These are phyloP conservation scores for Cantharis rufa DNA, from an alignment of 2,888 invertebrate species.

Conservation along the genomic window DNA sequence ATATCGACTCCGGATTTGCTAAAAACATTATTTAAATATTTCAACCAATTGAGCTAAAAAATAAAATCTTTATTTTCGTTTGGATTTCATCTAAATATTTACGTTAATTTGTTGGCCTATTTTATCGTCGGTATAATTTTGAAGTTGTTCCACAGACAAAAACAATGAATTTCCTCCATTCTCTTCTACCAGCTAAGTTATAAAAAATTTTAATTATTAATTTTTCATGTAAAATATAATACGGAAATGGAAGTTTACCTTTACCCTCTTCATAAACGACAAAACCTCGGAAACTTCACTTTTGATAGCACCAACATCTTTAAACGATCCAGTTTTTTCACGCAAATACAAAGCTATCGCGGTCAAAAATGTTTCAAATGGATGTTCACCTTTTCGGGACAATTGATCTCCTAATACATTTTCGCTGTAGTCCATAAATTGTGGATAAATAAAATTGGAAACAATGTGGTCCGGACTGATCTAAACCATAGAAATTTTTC, in stretches of 20 bases:
- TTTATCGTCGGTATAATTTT: slow-evolving; percentile 36
- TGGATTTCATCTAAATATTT: neutral
- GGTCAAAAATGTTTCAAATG: slow-evolving; percentile 31
- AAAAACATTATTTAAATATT: slow-evolving; percentile 47
- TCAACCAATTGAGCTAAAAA: slow-evolving; percentile 51
- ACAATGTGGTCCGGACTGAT: slow-evolving; percentile 36
- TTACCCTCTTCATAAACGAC: slow-evolving; percentile 43
- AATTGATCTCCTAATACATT: slow-evolving; percentile 2
- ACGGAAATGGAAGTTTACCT: slow-evolving; percentile 39
- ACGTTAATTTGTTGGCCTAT: slow-evolving; percentile 10
- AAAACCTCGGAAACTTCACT: slow-evolving; percentile 24
- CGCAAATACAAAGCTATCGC: slow-evolving; percentile 29
- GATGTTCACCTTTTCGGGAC: neutral
- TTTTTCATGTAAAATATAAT: too few species aligned
- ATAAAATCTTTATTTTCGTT: neutral
- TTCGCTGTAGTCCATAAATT: neutral
- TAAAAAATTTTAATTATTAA: neutral
- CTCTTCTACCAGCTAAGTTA: neutral
- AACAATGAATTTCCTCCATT: neutral
- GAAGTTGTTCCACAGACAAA: slow-evolving; percentile 35
- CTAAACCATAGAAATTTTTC: slow-evolving; percentile 3
- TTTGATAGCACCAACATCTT: slow-evolving; percentile 18
- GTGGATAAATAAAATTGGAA: neutral
- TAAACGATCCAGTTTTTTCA: slow-evolving; percentile 23
- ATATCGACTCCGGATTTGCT: slow-evolving; percentile 43